These are phyloP conservation scores for Acipenser transmontanus DNA, from an alignment of 2,797 vertebrate genomes.

Conservation along the genomic window DNA sequence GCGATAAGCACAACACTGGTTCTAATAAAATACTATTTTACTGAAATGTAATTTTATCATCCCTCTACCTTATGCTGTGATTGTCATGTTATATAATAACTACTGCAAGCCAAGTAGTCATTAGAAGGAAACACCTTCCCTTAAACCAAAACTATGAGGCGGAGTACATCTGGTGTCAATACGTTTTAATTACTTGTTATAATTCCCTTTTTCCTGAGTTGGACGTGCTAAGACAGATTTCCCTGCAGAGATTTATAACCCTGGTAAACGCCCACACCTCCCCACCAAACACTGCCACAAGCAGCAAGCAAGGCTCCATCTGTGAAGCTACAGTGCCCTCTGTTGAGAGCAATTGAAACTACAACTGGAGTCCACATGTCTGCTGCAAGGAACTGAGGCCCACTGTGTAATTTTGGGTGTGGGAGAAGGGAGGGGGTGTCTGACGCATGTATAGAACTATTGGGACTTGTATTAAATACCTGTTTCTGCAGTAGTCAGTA, in stretches of 20 bases:
- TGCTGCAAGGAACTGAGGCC: background rate
- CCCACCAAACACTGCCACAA: background rate
- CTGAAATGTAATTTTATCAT: background rate
- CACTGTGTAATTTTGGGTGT: background rate
- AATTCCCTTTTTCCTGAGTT: conserved; percentile 78
- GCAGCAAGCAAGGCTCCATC: conserved; percentile 15
- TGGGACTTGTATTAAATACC: no score
- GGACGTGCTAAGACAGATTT: conserved; percentile 64
- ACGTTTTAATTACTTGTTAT: conserved; percentile 77
- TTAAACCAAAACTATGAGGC: conserved; percentile 47
- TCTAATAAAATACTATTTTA: background rate
- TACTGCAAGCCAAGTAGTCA: conserved; percentile 14
- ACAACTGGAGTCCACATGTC: background rate
- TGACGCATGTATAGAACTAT: no score
- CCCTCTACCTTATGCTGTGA: background rate
- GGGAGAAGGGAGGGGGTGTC: no score
- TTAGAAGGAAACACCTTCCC: conserved; percentile 35
- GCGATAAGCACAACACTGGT: background rate
- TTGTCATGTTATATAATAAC: background rate
- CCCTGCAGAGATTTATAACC: conserved; percentile 45
- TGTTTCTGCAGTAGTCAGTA: no score
- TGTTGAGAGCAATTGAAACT: conserved; percentile 41
- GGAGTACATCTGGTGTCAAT: conserved; percentile 75
- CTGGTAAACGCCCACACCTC: conserved; percentile 11
- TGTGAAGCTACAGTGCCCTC: conserved; percentile 71